Evolutionary conservation across 2,113 vertebrate genomes (phyloP).

Genomic region (Ardeotis arabs): DNA sequence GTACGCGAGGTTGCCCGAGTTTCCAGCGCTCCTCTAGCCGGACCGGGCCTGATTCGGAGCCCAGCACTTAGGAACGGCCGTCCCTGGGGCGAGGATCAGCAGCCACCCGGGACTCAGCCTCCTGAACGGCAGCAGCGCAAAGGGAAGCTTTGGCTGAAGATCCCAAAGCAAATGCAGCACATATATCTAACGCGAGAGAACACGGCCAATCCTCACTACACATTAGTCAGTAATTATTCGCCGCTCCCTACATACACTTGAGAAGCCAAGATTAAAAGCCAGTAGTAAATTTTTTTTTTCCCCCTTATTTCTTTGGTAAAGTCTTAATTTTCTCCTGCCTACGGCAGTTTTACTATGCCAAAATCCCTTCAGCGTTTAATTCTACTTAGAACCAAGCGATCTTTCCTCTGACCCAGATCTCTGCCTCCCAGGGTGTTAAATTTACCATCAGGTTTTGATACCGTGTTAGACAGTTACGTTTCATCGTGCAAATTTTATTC

Average conservation of each 20-base stretch:
- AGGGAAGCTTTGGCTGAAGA: neutral
- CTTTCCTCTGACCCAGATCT: neutral
- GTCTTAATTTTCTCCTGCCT: neutral
- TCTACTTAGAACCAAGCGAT: neutral
- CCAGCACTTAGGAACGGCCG: neutral
- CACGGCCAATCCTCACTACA: neutral
- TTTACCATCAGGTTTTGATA: neutral
- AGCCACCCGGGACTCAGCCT: neutral
- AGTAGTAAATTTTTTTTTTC: neutral
- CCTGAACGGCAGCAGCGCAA: neutral
- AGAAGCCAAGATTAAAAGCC: conserved; percentile 18
- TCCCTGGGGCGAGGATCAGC: neutral
- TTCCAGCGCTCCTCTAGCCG: neutral
- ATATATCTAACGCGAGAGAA: neutral
- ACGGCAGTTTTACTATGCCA: neutral
- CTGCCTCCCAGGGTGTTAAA: conserved; percentile 6
- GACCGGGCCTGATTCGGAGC: neutral
- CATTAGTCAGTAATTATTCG: neutral
- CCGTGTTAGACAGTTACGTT: neutral
- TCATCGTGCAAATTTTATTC: neutral
- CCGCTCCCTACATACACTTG: neutral
- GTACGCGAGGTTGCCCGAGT: accelerated
- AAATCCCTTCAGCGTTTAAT: neutral
- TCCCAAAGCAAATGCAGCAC: neutral
- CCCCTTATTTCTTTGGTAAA: neutral